Conservation (phyloP, 1,140 invertebrate genomes). For the Steinernema khuongi region DNA sequence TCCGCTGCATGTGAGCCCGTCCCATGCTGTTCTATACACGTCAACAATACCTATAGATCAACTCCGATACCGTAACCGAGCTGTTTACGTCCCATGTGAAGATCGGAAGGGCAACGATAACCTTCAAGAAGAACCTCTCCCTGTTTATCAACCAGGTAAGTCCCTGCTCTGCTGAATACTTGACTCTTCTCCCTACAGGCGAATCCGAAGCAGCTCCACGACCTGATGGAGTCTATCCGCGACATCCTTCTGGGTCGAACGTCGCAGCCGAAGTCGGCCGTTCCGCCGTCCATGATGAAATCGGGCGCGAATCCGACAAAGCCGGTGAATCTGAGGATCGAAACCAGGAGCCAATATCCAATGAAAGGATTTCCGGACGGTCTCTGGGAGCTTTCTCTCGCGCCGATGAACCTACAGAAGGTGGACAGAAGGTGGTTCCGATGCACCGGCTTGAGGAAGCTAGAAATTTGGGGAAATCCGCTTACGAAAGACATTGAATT, state of each 20-base stretch:
- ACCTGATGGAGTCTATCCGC: neutral
- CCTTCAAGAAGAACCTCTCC: neutral
- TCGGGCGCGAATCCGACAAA: neutral
- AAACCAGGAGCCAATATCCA: neutral
- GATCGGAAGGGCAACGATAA: neutral
- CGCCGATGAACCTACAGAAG: neutral
- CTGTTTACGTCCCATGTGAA: neutral
- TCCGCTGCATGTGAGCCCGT: neutral
- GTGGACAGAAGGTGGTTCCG: neutral
- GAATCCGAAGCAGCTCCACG: neutral
- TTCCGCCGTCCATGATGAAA: neutral
- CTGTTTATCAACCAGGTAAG: neutral
- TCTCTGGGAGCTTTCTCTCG: neutral
- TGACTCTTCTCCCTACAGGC: neutral
- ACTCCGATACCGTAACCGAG: neutral
- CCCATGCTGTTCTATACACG: neutral
- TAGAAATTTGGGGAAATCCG: neutral
- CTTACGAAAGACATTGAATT: neutral
- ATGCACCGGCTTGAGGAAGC: neutral
- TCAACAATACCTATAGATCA: neutral
- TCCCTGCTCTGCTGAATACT: neutral
- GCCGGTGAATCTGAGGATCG: conserved; percentile 2
- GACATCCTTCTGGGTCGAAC: neutral
- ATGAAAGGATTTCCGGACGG: neutral
- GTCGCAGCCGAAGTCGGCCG: neutral